A percentile compares a stretch with the other conserved stretches of the same genome.
phyloP scores from a whole-genome alignment of 2,113 vertebrate genomes.

The Zapus hudsonius region DNA sequence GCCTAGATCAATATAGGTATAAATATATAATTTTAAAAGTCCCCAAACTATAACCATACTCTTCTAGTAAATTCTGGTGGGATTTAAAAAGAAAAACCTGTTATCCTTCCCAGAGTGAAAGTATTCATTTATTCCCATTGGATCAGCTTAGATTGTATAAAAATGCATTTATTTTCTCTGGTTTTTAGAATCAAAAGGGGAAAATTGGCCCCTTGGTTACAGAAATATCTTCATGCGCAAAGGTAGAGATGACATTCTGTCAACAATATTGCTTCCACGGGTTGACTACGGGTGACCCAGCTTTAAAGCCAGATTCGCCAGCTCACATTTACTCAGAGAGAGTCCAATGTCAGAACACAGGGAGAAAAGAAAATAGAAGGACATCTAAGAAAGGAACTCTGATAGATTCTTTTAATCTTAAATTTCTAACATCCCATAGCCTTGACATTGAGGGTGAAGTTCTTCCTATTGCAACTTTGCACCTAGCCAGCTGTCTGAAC shows the following conservation, averaged over 20 bases:
- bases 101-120: not conserved
- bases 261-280: conserved; percentile 75
- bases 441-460: conserved; percentile 59
- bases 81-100: conserved; percentile 22
- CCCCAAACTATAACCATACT: not conserved
- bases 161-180: not conserved
- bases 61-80: not conserved
- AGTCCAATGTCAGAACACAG: conserved; percentile 49
- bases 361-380: conserved; percentile 27
- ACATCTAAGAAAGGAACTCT: conserved; percentile 14
- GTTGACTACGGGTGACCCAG: conserved; percentile 78
- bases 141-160: not conserved
- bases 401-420: not conserved
- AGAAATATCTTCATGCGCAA: not conserved
- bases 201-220: not conserved
- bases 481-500: conserved; percentile 64
- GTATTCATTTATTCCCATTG: not conserved
- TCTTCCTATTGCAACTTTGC: conserved; percentile 63
- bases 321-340: conserved; percentile 41
- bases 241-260: conserved; percentile 71
- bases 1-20: not conserved
- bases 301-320: conserved; percentile 66
- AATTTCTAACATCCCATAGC: conserved; percentile 57
- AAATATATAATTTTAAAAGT: not conserved
- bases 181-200: not conserved